phyloP scores from a whole-genome alignment of 2,888 invertebrate species.

The Chalcosyrphus nemorum region DNA sequence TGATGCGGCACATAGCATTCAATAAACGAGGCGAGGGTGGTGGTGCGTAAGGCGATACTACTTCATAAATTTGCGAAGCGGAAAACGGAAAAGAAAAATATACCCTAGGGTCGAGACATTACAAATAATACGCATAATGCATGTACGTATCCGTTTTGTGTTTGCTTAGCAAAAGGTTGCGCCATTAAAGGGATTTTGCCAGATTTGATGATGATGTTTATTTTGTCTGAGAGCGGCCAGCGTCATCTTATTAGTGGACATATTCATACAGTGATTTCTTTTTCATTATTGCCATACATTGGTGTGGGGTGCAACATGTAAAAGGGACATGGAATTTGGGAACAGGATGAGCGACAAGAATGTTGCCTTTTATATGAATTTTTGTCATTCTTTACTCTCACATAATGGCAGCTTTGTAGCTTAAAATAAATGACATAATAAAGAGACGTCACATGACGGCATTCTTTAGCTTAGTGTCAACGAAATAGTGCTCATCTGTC shows the following conservation, averaged over 20 bases:
- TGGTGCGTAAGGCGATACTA: slow-evolving; percentile 20
- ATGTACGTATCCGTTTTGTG: slow-evolving; percentile 11
- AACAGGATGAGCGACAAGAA: neutral
- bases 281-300: neutral
- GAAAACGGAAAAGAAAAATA: neutral
- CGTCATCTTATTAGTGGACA: slow-evolving; percentile 31
- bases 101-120: neutral
- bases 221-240: slow-evolving; percentile 27
- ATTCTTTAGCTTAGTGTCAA: too few relatives aligned
- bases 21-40: neutral
- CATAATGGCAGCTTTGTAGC: too few relatives aligned
- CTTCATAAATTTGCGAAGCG: slow-evolving; percentile 10
- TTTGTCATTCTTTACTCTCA: too few relatives aligned
- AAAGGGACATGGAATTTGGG: neutral
- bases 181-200: slow-evolving; percentile 20
- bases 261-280: slow-evolving; percentile 14
- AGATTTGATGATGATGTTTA: slow-evolving; percentile 33
- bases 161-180: slow-evolving; percentile 5
- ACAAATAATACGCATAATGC: slow-evolving; percentile 22
- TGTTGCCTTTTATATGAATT: neutral
- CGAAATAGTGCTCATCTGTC: too few relatives aligned
- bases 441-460: too few relatives aligned
- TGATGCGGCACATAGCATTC: neutral
- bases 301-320: slow-evolving; percentile 28
- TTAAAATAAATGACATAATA: too few relatives aligned